Percentiles rank a stretch among this genome's conserved stretches.
phyloP scores from a whole-genome alignment of 2,797 vertebrate genomes.

The Spinus pinus region DNA sequence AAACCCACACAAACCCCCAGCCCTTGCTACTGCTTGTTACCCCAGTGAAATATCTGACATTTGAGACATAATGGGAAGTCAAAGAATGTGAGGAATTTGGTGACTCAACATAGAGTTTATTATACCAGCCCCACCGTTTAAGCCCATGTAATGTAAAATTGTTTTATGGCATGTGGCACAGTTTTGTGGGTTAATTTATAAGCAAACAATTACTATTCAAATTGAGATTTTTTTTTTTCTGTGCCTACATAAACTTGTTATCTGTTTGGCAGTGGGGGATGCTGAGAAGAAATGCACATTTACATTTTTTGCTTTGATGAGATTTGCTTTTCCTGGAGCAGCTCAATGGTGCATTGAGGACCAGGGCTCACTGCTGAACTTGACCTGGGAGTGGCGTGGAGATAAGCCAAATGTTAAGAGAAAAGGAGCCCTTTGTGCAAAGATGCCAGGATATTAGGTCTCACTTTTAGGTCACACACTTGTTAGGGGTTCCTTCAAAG shows the following conservation, averaged over 20 bases:
- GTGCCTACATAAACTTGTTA: conserved; percentile 61
- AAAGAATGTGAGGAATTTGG: conserved; percentile 87
- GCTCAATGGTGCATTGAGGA: conserved; percentile 41
- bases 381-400: conserved; percentile 60
- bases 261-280: conserved; percentile 53
- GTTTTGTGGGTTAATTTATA: conserved; percentile 64
- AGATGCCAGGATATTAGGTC: conserved; percentile 44
- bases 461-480: conserved; percentile 62
- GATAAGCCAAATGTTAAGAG: conserved; percentile 59
- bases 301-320: conserved; percentile 11
- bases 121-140: conserved; percentile 40
- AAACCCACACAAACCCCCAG: conserved; percentile 41
- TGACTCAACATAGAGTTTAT: conserved; percentile 81
- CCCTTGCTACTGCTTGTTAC: conserved; percentile 46
- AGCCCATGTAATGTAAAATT: conserved; percentile 60
- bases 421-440: conserved; percentile 55
- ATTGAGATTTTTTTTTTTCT: background rate
- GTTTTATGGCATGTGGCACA: conserved; percentile 45
- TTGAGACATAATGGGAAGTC: conserved; percentile 82
- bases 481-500: conserved; percentile 61
- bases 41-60: conserved; percentile 74
- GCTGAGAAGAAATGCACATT: conserved; percentile 4
- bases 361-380: conserved; percentile 9
- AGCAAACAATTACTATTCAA: conserved; percentile 68
- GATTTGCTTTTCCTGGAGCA: conserved; percentile 31